phyloP scores from a whole-genome alignment of 2,888 invertebrate genomes.

The Laothoe populi region DNA sequence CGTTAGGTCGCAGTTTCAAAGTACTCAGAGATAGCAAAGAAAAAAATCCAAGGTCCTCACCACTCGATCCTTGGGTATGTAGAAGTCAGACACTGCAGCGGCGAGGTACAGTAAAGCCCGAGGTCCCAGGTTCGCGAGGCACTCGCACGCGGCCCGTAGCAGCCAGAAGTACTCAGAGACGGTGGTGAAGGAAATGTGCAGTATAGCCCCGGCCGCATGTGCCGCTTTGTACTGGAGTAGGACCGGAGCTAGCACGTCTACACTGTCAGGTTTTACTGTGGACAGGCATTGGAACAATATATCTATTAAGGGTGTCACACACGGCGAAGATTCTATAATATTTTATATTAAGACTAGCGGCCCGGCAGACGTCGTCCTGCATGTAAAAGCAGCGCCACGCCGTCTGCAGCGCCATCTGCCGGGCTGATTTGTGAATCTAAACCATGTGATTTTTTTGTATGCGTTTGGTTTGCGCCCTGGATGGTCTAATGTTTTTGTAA shows the following conservation, averaged over 20 bases:
- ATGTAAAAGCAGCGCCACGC: too few relatives aligned
- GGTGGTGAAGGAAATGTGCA: conserved; percentile 92
- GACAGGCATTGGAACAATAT: too few relatives aligned
- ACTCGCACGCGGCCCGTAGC: conserved; percentile 92
- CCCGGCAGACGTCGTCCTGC: too few relatives aligned
- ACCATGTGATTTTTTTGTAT: too few relatives aligned
- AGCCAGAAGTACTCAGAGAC: conserved; percentile 97
- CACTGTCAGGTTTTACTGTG: conserved; percentile 89
- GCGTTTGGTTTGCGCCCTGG: too few relatives aligned
- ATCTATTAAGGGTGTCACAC: too few relatives aligned
- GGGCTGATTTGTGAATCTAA: too few relatives aligned
- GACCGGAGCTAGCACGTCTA: conserved; percentile 89
- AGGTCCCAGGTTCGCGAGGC: conserved; percentile 87
- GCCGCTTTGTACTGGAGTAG: conserved; percentile 92
- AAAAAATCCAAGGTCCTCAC: too few relatives aligned
- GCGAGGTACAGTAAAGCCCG: conserved; percentile 95
- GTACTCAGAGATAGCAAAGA: conserved; percentile 95
- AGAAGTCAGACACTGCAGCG: conserved; percentile 99
- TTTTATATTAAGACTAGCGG: too few relatives aligned
- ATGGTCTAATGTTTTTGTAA: too few relatives aligned
- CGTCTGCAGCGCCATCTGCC: too few relatives aligned
- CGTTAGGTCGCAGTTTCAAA: conserved; percentile 88
- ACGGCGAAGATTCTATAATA: too few relatives aligned
- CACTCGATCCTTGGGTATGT: conserved; percentile 96
- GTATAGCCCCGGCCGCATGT: conserved; percentile 88